Evolutionary conservation across 2,888 invertebrate genomes (phyloP).

Genomic region (Cheiracanthium punctorium): DNA sequence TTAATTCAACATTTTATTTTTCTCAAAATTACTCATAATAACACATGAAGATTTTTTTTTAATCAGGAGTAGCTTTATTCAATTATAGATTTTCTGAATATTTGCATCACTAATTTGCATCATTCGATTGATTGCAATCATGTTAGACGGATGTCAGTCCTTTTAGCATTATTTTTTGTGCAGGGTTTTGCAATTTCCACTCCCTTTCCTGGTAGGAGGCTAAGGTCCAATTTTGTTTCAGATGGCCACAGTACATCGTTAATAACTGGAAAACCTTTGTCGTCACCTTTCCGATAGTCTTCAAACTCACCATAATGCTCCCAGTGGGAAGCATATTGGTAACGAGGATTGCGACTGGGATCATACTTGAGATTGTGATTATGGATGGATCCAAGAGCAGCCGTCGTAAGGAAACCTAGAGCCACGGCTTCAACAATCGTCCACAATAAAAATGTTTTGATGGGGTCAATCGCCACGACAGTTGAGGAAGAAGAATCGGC

Average conservation of each 20-base stretch:
- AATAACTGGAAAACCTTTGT: background rate
- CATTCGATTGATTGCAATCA: too few species aligned
- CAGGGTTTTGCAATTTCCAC: background rate
- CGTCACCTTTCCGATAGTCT: background rate
- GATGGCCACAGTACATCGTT: background rate
- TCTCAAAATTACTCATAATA: too few species aligned
- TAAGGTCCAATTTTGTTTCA: background rate
- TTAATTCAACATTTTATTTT: too few species aligned
- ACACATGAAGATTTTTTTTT: too few species aligned
- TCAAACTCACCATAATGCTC: background rate
- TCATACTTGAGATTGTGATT: background rate
- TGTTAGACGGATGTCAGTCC: background rate
- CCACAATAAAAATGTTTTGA: conserved; percentile 16
- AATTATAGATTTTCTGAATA: too few species aligned
- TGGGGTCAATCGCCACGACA: conserved; percentile 35
- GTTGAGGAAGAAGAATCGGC: conserved; percentile 5
- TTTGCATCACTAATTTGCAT: too few species aligned
- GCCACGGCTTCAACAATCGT: conserved; percentile 36
- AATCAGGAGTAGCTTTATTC: too few species aligned
- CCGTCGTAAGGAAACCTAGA: conserved; percentile 27
- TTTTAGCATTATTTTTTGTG: background rate
- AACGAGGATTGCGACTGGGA: background rate
- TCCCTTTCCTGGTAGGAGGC: background rate
- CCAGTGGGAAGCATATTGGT: background rate
- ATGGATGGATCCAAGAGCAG: conserved; percentile 17